These are phyloP conservation scores for Dryoscopus gambensis DNA, from an alignment of 2,113 vertebrate genomes.

Conservation along the genomic window DNA sequence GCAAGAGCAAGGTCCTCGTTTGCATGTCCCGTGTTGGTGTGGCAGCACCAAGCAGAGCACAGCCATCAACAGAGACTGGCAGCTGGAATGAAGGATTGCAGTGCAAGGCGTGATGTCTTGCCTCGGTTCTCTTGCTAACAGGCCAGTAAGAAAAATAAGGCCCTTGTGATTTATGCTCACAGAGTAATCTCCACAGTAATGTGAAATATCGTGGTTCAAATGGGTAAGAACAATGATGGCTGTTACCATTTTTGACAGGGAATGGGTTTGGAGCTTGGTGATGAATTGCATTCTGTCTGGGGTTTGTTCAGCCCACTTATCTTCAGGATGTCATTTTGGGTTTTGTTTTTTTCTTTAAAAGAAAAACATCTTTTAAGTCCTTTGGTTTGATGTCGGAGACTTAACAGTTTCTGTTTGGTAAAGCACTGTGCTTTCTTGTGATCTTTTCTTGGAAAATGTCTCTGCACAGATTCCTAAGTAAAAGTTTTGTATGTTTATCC, in stretches of 20 bases:
- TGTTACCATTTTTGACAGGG: conserved; percentile 32
- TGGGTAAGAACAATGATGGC: conserved; percentile 45
- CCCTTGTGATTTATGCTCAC: conserved; percentile 22
- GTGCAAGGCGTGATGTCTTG: neutral
- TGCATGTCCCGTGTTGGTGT: rapidly evolving
- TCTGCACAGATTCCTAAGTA: neutral
- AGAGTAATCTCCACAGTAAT: conserved; percentile 26
- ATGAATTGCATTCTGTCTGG: conserved; percentile 37
- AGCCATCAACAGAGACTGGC: neutral
- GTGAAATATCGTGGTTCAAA: conserved; percentile 42
- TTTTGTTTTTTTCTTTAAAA: conserved; percentile 3
- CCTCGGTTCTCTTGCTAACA: neutral
- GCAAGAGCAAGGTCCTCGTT: neutral
- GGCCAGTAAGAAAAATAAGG: conserved; percentile 42
- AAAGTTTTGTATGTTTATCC: conserved; percentile 27
- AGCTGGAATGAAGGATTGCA: neutral
- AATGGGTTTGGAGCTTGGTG: conserved; percentile 17
- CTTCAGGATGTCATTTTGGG: conserved; percentile 33
- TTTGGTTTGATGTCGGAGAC: conserved; percentile 1
- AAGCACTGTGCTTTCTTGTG: neutral
- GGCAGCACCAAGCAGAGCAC: neutral
- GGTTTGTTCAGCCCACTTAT: conserved; percentile 22
- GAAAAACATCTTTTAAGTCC: neutral
- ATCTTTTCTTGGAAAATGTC: conserved; percentile 22
- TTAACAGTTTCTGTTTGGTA: neutral